Evolutionary conservation across 2,113 vertebrate genomes (phyloP).

Genomic region (Uria aalge): DNA sequence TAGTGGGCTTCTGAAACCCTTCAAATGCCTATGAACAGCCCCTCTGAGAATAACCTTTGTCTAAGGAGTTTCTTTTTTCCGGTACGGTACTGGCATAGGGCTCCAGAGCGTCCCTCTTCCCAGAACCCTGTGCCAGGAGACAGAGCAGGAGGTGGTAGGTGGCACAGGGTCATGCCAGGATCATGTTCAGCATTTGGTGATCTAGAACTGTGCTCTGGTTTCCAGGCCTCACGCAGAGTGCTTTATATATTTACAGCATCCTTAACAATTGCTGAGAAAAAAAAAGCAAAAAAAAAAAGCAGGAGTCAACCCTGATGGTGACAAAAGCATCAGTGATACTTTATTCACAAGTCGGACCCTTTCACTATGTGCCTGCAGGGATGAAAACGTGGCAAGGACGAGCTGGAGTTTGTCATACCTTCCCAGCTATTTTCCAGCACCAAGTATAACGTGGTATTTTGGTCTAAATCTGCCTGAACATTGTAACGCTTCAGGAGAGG

Average conservation of each 20-base stretch:
- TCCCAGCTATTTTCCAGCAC: neutral
- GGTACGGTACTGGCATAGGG: neutral
- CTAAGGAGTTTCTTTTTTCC: neutral
- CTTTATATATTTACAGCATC: neutral
- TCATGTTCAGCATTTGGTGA: accelerated
- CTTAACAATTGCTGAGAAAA: neutral
- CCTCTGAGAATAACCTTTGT: neutral
- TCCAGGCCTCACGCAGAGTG: neutral
- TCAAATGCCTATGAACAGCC: neutral
- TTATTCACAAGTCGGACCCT: neutral
- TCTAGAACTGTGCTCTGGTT: neutral
- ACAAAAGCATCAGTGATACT: neutral
- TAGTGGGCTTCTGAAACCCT: neutral
- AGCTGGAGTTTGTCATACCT: neutral
- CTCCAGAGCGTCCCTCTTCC: neutral
- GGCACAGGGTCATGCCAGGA: neutral
- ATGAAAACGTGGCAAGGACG: neutral
- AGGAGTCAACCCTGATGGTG: neutral
- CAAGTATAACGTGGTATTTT: neutral
- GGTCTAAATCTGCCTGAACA: neutral
- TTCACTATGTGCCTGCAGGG: neutral
- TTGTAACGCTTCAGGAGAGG: neutral
- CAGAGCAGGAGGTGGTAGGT: neutral
- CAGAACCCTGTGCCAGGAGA: neutral
- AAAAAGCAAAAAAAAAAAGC: neutral